Base-by-base conservation (phyloP, 2,888 invertebrate genomes). In the Drosophila multiciliata region DNA sequence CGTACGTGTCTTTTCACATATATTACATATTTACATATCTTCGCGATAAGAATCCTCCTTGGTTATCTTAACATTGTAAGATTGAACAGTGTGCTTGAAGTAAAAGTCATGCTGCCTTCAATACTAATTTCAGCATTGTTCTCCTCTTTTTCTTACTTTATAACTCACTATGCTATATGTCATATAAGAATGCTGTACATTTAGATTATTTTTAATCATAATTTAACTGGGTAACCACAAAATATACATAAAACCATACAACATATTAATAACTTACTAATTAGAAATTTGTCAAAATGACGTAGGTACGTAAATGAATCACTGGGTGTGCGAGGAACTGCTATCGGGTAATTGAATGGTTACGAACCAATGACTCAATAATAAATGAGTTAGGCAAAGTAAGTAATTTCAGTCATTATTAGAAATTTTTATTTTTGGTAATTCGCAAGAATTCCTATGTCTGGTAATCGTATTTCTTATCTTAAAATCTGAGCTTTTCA, bases 281-380 rank as follows among this genome's bases (percentile, higher is more conserved):
- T 58, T 11, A 3, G 0, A 55, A 45, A 40, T 76, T 58, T 50
- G 69, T 11, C n/a, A 32, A 23, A 20, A 33, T 12, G n/a, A 26
- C 38, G 40, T 36, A 23, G 53, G 26, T n/a, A 29, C 12, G 20
- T 2, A 7, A 45, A n/a, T 76, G 75, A 78, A 9, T 76, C 79
- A 74, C 54, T 4, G 9, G 8, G 1, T 12, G 40, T 49, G 54
- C 48, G 68, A 62, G 79, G 69, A 76, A 78, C 23, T 36, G 68
- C 61, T 23, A 54, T 58, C 12, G 12, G 2, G 3, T 15, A 11
- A 29, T 54, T 29, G 20, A 6, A 17, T 20, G 5, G 1, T n/a
- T 1, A 4, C 20, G 40, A 40, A 15, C 20, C 29, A 42, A 32
- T 42, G 20, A 42, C 20, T 23, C 35, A n/a, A 17, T 26, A 17